Percentiles rank a stretch among this genome's conserved stretches.
Conservation (phyloP, 2,797 vertebrate species). For the Scolopax rusticola region DNA sequence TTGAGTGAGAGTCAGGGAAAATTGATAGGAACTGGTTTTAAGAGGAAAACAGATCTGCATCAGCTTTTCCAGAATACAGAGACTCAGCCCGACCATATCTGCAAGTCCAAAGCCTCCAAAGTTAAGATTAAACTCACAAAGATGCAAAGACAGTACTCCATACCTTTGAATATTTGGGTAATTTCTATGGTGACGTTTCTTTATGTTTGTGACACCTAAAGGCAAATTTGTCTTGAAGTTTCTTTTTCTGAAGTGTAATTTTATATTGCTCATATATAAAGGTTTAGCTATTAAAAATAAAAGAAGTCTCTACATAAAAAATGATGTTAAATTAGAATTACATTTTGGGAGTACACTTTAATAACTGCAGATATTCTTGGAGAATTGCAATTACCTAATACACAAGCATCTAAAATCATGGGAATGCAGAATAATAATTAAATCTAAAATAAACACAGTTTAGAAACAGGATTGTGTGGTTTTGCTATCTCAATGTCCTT, state of each 20-base stretch:
- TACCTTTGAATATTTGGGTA: not conserved
- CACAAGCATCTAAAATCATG: not conserved
- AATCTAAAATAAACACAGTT: constrained; percentile 15
- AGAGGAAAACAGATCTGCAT: not conserved
- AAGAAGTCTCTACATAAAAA: not conserved
- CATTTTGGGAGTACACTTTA: not conserved
- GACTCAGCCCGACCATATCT: not conserved
- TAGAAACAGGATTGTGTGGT: not conserved
- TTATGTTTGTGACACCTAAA: not conserved
- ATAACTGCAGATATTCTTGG: constrained; percentile 19
- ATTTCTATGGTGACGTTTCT: not conserved
- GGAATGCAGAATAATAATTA: not conserved
- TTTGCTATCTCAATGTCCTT: not conserved
- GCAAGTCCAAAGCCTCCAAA: not conserved
- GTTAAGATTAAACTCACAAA: not conserved
- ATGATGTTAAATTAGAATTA: not conserved
- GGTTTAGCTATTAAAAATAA: not conserved
- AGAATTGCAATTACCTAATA: not conserved
- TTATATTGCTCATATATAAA: not conserved
- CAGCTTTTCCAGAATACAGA: not conserved
- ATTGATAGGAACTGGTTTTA: not conserved
- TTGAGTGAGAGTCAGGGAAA: not conserved
- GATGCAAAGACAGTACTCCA: not conserved
- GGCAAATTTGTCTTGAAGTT: not conserved
- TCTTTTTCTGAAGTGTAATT: not conserved